Conservation (phyloP, 2,113 vertebrate genomes). For the Propithecus coquereli region DNA sequence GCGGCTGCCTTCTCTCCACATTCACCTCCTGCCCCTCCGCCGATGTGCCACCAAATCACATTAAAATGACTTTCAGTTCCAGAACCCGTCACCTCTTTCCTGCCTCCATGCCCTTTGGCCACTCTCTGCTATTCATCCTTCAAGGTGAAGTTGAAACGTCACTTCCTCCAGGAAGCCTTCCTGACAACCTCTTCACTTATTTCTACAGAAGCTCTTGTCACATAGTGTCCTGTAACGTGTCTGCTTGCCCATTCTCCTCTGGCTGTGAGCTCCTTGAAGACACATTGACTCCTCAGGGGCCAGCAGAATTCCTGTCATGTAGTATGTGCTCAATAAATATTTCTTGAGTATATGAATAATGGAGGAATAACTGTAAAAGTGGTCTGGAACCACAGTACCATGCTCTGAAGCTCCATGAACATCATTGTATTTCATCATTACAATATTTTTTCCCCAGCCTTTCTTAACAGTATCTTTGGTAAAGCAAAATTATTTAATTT, state of each 20-base stretch:
- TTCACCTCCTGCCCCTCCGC: not conserved
- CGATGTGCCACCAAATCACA: not conserved
- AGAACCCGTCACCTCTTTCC: not conserved
- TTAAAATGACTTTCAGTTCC: not conserved
- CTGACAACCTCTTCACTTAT: not conserved
- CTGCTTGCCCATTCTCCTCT: not conserved
- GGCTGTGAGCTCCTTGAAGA: not conserved
- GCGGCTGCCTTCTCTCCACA: not conserved
- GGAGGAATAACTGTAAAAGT: not conserved
- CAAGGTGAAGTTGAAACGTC: not conserved
- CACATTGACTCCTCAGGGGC: not conserved
- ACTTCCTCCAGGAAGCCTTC: not conserved
- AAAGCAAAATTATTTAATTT: slow-evolving; percentile 10
- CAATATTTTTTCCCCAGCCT: not conserved
- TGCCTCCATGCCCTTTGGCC: not conserved
- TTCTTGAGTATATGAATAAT: too few species aligned
- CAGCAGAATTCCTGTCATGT: not conserved
- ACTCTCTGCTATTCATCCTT: not conserved
- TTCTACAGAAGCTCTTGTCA: not conserved
- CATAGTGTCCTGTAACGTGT: fast-evolving
- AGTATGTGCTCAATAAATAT: not conserved
- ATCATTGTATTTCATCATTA: not conserved
- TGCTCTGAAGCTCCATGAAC: not conserved
- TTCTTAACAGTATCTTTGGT: not conserved
- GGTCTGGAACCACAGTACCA: not conserved